A percentile compares a stretch with the other conserved stretches of the same genome.
Conservation (phyloP, 2,888 invertebrate species). For the Caenorhabditis plicata region DNA sequence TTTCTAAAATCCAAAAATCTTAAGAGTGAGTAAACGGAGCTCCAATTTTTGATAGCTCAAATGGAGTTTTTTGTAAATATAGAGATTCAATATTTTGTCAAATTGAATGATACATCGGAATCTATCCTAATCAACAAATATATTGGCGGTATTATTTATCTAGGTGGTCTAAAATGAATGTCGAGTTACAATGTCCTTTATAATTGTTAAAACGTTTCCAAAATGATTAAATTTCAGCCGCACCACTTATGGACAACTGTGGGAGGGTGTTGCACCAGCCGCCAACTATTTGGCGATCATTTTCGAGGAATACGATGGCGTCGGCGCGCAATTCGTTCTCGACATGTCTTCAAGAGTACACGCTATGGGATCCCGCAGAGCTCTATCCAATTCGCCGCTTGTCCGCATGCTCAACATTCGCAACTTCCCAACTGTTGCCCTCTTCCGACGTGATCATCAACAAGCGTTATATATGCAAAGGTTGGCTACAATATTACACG, state of each 20-base stretch:
- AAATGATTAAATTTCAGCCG: too few relatives aligned
- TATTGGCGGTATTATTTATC: too few relatives aligned
- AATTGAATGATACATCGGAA: too few relatives aligned
- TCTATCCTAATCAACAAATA: too few relatives aligned
- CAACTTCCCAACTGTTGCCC: constrained; percentile 59
- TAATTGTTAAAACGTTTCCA: too few relatives aligned
- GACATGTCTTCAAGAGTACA: constrained; percentile 51
- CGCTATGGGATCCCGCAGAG: constrained; percentile 54
- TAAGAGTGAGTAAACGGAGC: too few relatives aligned
- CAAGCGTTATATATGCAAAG: constrained; percentile 62
- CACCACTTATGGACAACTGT: constrained; percentile 61
- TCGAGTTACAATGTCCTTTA: too few relatives aligned
- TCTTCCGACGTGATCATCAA: constrained; percentile 62
- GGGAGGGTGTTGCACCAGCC: constrained; percentile 51
- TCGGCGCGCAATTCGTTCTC: constrained; percentile 59
- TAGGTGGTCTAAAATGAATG: too few relatives aligned
- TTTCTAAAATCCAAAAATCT: too few relatives aligned
- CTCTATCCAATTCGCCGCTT: constrained; percentile 57
- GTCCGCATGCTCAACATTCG: constrained; percentile 53
- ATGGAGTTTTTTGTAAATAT: too few relatives aligned
- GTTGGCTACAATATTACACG: constrained; percentile 16
- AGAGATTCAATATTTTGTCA: too few relatives aligned
- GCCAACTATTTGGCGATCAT: constrained; percentile 61
- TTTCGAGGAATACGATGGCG: constrained; percentile 60
- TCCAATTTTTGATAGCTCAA: too few relatives aligned